These are phyloP conservation scores for Anthonomus grandis DNA, from an alignment of 1,140 invertebrate genomes.

Conservation along the genomic window DNA sequence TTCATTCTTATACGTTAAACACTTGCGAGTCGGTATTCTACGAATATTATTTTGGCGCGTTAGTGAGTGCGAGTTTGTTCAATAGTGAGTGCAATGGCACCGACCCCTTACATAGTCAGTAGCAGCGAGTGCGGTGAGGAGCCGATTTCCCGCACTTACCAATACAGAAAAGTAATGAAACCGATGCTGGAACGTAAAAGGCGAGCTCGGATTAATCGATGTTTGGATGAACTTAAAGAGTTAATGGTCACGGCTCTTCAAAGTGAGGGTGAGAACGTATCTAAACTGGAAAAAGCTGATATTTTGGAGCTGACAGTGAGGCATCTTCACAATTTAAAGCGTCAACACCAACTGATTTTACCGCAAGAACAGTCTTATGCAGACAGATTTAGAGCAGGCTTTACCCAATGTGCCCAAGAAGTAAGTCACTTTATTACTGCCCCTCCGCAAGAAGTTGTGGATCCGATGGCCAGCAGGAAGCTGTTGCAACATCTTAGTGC, in stretches of 20 bases:
- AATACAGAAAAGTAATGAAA: constrained; percentile 93
- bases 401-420: constrained; percentile 87
- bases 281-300: constrained; percentile 95
- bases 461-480: constrained; percentile 47
- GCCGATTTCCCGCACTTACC: constrained; percentile 82
- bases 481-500: constrained; percentile 51
- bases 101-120: constrained; percentile 39
- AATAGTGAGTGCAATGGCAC: constrained; percentile 35
- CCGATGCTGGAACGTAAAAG: constrained; percentile 93
- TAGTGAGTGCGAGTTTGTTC: no score
- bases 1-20: constrained; percentile 30
- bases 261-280: constrained; percentile 82
- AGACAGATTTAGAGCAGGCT: constrained; percentile 84
- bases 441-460: constrained; percentile 43
- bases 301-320: constrained; percentile 93
- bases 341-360: constrained; percentile 63
- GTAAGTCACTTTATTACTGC: constrained; percentile 74
- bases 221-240: constrained; percentile 88
- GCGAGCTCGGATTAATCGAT: constrained; percentile 90
- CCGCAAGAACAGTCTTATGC: constrained; percentile 66
- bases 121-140: constrained; percentile 47
- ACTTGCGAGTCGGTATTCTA: constrained; percentile 1
- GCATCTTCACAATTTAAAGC: constrained; percentile 80
- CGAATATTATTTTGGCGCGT: constrained; percentile 2
- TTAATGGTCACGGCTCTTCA: constrained; percentile 85